phyloP scores from a whole-genome alignment of 2,797 vertebrate species.

The Sparidentex hasta region DNA sequence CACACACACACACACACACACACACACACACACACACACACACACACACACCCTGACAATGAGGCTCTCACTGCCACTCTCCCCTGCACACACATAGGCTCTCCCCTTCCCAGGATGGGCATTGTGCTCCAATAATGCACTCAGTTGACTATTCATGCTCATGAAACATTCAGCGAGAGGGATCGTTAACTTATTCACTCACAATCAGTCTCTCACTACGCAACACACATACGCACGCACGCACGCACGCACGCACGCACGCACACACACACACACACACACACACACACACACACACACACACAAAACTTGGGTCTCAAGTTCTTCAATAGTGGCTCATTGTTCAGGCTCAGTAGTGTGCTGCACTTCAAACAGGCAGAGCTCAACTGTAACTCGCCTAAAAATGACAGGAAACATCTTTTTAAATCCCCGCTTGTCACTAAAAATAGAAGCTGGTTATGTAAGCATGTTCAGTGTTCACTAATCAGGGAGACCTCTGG shows the following conservation, averaged over 20 bases:
- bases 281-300: constrained; percentile 10
- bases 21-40: constrained; percentile 13
- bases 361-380: constrained; percentile 12
- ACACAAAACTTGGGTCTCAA: not conserved
- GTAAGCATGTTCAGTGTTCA: constrained; percentile 37
- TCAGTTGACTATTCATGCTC: constrained; percentile 76
- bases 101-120: constrained; percentile 55
- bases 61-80: constrained; percentile 44
- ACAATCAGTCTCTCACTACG: constrained; percentile 45
- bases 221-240: not conserved
- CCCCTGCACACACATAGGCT: constrained; percentile 45
- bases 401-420: constrained; percentile 45
- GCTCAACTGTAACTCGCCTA: not conserved
- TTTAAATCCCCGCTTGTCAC: constrained; percentile 21
- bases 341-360: constrained; percentile 27
- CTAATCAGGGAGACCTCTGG: constrained; percentile 45
- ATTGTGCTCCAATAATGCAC: constrained; percentile 76
- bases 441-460: constrained; percentile 37
- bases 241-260: constrained; percentile 17
- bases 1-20: constrained; percentile 11
- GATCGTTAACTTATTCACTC: constrained; percentile 67
- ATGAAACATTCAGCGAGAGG: constrained; percentile 70
- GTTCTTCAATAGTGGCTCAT: constrained; percentile 31
- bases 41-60: constrained; percentile 44
- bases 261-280: not conserved